Base-by-base conservation (phyloP, 1,140 invertebrate species). In the Meloidogyne floridensis region DNA sequence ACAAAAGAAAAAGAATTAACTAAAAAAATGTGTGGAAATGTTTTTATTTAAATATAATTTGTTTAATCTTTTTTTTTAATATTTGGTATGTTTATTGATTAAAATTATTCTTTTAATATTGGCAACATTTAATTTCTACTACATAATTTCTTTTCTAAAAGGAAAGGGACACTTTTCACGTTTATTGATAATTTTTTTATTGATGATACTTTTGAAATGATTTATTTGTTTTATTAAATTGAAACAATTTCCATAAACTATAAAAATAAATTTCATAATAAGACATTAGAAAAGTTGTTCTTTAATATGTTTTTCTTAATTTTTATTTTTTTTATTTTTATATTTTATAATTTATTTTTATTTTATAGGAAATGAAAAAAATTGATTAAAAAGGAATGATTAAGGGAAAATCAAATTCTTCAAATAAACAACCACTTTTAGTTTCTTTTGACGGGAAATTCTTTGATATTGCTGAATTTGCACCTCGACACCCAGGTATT, bases 401-500 rank as follows among this genome's bases (percentile, higher is more conserved):
- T 77, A 54, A 74, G 20, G 18, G 7, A 47, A 8, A 18, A 54
- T n/a, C 18, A 1, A 18, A 74, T 47, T 54, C 72, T 51, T n/a
- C n/a, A 13, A 42, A 78, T 11, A 72, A 84, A 72, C 69, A 83
- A 59, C 87, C 87, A 18, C 74, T 90, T 18, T 79, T 84, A n/a
- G 75, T 91, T 15, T 80, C 87, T 43, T 73, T 87, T 15, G 81
- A 87, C n/a, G 88, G 87, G 6, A 86, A 87, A 59, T 86, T 90
- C 15, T 91, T 91, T 77, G 90, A 91, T 85, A 86, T 91, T 54
- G 87, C 89, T 8, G 86, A 89, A 11, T 91, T 91, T 76, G 87
- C 85, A 5, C 82, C 83, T 5, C 87, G 88, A 32, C 91, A 91
- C 82, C 91, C 91, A 2, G 91, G 77, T 78, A 47, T 6, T 51